These are phyloP conservation scores for Sebastes oblongus DNA, from an alignment of 2,797 vertebrate species.

Conservation along the genomic window DNA sequence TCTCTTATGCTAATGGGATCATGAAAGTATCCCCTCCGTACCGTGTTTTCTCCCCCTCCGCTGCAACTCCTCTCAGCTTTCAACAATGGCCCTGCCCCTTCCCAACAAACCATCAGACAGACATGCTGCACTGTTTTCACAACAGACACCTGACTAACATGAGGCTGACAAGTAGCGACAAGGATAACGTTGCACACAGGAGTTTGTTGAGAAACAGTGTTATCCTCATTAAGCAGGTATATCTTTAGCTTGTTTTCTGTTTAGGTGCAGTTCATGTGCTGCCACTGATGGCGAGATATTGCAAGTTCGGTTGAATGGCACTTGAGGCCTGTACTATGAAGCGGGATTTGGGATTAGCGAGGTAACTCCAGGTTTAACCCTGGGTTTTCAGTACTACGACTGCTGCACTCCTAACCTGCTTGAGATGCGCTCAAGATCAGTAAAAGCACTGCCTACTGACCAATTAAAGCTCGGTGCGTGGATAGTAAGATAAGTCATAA, in stretches of 20 bases:
- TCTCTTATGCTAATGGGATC: conserved; percentile 99
- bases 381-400: too few relatives aligned
- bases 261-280: background rate
- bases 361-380: too few relatives aligned
- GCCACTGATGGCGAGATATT: background rate
- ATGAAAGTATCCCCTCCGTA: conserved; percentile 97
- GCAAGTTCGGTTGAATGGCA: conserved; percentile 6
- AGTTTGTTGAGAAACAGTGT: conserved; percentile 32
- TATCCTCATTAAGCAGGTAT: conserved; percentile 4
- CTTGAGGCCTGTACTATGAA: background rate
- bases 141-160: conserved; percentile 65
- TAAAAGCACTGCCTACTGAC: too few relatives aligned
- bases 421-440: too few relatives aligned
- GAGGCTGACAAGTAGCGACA: conserved; percentile 50
- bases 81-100: conserved; percentile 92
- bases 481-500: too few relatives aligned
- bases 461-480: too few relatives aligned
- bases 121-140: conserved; percentile 53
- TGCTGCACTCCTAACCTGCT: too few relatives aligned
- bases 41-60: conserved; percentile 80
- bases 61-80: conserved; percentile 95
- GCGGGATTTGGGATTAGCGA: too few relatives aligned
- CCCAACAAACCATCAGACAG: conserved; percentile 78
- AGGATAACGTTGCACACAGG: conserved; percentile 37
- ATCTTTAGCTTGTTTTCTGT: conserved; percentile 4